Evolutionary conservation across 2,888 invertebrate species (phyloP), one percentile per base, ranked within the genome.

Genomic region (Mamestra brassicae): DNA sequence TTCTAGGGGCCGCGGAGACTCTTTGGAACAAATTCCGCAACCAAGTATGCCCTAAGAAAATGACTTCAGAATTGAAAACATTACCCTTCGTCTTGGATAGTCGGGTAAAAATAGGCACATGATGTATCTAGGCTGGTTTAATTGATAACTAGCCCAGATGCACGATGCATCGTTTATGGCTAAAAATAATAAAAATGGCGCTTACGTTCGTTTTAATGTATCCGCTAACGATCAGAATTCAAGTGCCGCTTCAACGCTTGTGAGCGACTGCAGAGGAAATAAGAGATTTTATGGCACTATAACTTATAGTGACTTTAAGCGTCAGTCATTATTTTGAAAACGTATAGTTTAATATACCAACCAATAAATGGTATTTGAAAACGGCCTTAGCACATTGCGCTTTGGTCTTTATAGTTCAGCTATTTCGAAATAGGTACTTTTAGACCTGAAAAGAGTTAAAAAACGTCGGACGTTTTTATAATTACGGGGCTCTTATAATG

Each of bases 201-300:
- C n/a, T 76, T 60, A 36, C 11, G 45, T 38, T 50, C n/a, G 52
- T 38, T 50, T 63, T 17, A 52, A 52, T 34, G 47, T 34, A 58
- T 57, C 17, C 38, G 54, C 60, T 76, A 58, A 61, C 50, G n/a
- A 45, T 62, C 50, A 52, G 8, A 63, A 55, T 34, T 58, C 57
- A 67, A 80, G 55, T 63, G 15, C 47, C 26, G 57, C 54, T n/a
- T 65, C 65, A 75, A 62, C 42, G 71, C 13, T 65, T 7, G 17
- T 71, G 62, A 71, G 62, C 38, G 42, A 60, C 52, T 76, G 82
- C 77, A 70, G 38, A 57, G 82, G 58, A 85, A 71, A 85, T 85
- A 76, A 81, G 52, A 81, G 45, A 26, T 69, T 85, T 85, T 76
- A 81, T 71, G 58, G 15, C 68, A 75, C 50, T 62, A 57, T 74